phyloP scores from a whole-genome alignment of 2,888 invertebrate genomes.

The Drosophila austrosaltans region DNA sequence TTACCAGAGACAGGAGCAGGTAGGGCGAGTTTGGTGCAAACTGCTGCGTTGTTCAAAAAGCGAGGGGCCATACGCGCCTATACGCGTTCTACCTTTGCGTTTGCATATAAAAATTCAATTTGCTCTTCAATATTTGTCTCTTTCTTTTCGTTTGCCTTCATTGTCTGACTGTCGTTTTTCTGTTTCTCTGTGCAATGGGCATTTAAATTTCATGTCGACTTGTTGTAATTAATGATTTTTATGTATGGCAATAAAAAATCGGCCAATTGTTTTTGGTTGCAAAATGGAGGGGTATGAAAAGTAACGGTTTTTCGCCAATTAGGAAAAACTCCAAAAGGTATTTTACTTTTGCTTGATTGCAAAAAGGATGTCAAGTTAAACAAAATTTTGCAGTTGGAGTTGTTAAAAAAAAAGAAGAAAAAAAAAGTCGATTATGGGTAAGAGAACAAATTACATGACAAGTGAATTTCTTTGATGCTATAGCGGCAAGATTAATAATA shows the following conservation, averaged over 20 bases:
- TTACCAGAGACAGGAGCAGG: conserved; percentile 1
- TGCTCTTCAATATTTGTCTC: conserved; percentile 75
- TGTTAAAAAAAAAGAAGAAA: too few relatives aligned
- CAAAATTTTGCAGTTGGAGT: neutral
- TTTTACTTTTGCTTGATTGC: neutral
- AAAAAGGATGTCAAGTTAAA: neutral
- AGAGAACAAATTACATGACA: too few relatives aligned
- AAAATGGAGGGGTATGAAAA: neutral
- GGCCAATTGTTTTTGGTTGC: conserved; percentile 36
- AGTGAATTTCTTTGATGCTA: too few relatives aligned
- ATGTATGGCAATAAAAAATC: conserved; percentile 68
- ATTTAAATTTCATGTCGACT: conserved; percentile 75
- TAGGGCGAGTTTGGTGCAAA: conserved; percentile 46
- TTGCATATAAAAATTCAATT: conserved; percentile 75
- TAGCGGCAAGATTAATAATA: too few relatives aligned
- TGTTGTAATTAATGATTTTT: conserved; percentile 78
- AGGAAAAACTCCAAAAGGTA: neutral
- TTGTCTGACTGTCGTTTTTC: conserved; percentile 27
- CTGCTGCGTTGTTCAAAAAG: conserved; percentile 65
- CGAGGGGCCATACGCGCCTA: conserved; percentile 20
- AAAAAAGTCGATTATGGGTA: too few relatives aligned
- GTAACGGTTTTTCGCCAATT: neutral
- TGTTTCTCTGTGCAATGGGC: conserved; percentile 40
- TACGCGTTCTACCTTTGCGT: conserved; percentile 49
- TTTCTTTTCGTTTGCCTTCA: conserved; percentile 29